Evolutionary conservation across 2,113 vertebrate species (phyloP).

Genomic region (Leucopsar rothschildi): DNA sequence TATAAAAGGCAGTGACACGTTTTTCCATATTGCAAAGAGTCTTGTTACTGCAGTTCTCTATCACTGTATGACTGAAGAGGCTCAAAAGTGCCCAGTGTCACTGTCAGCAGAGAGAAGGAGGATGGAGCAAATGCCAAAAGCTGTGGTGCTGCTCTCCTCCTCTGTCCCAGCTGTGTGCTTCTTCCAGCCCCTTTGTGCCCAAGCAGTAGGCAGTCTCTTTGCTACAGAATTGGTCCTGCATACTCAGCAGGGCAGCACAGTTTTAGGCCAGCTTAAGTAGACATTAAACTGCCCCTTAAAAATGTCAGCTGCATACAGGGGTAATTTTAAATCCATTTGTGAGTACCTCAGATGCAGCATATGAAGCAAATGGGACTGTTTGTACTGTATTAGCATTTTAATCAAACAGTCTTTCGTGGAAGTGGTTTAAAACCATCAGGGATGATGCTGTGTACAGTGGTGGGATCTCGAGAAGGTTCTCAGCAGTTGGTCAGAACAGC

Average conservation of each 20-base stretch:
- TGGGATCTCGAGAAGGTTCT: not conserved
- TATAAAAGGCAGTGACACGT: not conserved
- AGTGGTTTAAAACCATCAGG: not conserved
- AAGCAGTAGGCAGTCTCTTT: not conserved
- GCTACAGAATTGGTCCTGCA: not conserved
- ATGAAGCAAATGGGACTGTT: not conserved
- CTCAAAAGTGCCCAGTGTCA: not conserved
- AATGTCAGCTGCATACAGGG: not conserved
- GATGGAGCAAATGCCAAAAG: not conserved
- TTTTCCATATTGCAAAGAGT: not conserved
- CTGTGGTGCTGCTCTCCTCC: not conserved
- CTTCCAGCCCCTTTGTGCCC: not conserved
- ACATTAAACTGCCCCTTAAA: not conserved
- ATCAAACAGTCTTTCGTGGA: not conserved
- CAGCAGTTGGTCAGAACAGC: not conserved
- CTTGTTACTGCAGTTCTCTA: not conserved
- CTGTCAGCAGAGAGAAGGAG: not conserved
- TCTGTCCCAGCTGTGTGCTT: not conserved
- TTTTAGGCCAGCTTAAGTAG: not conserved
- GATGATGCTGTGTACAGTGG: not conserved
- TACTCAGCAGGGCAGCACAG: not conserved
- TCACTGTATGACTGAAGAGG: not conserved
- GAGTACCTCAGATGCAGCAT: not conserved
- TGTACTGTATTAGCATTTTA: not conserved
- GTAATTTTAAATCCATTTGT: slow-evolving; percentile 24